Base-by-base conservation (phyloP, 2,888 invertebrate genomes). In the Ophion ventricosus region DNA sequence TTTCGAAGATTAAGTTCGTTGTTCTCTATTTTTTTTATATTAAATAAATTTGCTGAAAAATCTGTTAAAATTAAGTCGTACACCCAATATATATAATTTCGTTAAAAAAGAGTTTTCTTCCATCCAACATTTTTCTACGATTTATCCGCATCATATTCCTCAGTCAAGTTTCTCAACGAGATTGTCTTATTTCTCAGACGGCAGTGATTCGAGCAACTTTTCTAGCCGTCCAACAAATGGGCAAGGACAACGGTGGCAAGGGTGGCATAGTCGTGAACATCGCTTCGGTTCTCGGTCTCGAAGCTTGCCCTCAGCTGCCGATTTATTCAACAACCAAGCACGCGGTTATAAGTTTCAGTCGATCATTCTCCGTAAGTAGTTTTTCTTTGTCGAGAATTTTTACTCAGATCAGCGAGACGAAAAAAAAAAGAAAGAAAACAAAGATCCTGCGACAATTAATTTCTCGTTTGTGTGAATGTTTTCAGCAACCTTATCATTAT, bases 181-280 rank as follows among this genome's bases (percentile, higher is more conserved):
- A 43, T 17, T 43, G n/a, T 14, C 11, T 43, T 43, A 3, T 43
- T 43, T 43, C 5, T 63, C 88, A 94, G 94, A 93, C 92, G 69
- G 94, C 94, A 0, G 92, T 93, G 7, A 90, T 94, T 54, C 91
- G 93, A 14, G 92, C 93, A 1, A 92, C 91, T 25, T 88, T 93
- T 63, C 88, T 94, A 17, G 94, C 92, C 2, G 88, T 94, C 74
- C 93, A 94, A 84, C 93, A 94, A 87, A 92, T 95, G 91, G 92
- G 93, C 43, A 93, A 92, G 76, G 94, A 94, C 87, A 92, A 91
- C 57, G 94, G 94, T 5, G 94, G 94, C 0, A 88, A 90, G 56
- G 96, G 96, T 11, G 96, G 96, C 0, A 94, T 94, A 0, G 94
- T 96, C 67, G 94, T 96, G n/a, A 96, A 96, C 90, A 93, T 96